Percentiles rank a stretch among this genome's conserved stretches.
phyloP scores from a whole-genome alignment of 1,140 invertebrate genomes.

The Procambarus virginalis region DNA sequence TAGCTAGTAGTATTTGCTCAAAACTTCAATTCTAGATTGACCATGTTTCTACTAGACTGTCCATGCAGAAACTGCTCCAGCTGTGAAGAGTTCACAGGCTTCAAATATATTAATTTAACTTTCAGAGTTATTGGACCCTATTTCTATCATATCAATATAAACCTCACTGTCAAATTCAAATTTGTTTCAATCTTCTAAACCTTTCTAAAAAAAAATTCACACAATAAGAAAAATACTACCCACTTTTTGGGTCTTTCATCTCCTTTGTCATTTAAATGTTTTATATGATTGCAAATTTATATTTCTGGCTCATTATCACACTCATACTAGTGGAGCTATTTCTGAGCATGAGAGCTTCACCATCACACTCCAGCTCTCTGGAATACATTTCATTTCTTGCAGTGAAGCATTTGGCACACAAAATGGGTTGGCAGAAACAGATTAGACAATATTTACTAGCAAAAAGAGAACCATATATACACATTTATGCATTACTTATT shows the following conservation, averaged over 20 bases:
- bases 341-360: background rate
- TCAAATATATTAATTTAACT: constrained; percentile 1
- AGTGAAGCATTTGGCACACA: constrained; percentile 62
- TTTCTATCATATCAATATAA: background rate
- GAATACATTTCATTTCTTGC: background rate
- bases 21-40: background rate
- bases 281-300: background rate
- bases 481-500: constrained; percentile 58
- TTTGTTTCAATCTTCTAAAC: background rate
- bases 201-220: background rate
- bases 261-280: background rate
- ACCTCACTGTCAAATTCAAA: background rate
- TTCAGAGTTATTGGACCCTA: background rate
- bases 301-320: background rate
- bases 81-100: background rate
- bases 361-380: background rate
- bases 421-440: constrained; percentile 59
- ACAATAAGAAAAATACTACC: background rate
- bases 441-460: constrained; percentile 62
- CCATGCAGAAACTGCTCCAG: background rate
- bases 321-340: background rate
- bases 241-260: background rate
- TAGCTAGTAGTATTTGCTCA: background rate
- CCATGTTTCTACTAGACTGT: background rate
- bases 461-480: constrained; percentile 57